Evolutionary conservation across 1,140 invertebrate species (phyloP).

Genomic region (Eulimnadia texana): DNA sequence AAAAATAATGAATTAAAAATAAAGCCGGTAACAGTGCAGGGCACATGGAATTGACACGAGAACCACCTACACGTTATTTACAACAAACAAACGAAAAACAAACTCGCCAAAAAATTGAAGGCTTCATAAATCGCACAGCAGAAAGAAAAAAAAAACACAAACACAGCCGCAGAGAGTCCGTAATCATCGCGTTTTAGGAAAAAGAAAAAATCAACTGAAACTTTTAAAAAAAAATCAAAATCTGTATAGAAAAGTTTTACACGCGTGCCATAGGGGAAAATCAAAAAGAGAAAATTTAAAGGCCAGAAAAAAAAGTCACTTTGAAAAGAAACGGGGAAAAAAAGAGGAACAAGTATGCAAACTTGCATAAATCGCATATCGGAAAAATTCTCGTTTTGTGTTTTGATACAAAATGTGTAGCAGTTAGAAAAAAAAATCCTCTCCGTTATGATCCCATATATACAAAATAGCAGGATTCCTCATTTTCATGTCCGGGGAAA

Average conservation of each 20-base stretch:
- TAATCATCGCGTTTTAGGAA: not conserved
- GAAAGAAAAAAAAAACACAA: not conserved
- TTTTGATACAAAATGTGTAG: not conserved
- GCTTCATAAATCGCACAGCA: not conserved
- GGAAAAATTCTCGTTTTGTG: no score
- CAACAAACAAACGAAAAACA: not conserved
- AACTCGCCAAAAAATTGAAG: not conserved
- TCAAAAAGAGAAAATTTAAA: no score
- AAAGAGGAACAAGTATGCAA: no score
- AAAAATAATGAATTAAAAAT: not conserved
- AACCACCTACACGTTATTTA: constrained; percentile 9
- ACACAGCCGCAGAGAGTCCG: not conserved
- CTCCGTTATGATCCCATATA: not conserved
- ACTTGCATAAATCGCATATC: no score
- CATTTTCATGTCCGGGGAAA: no score
- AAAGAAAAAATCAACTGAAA: not conserved
- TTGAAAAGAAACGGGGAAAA: no score
- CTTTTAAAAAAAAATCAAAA: not conserved
- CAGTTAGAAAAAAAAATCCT: not conserved
- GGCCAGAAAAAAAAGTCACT: no score
- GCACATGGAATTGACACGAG: constrained; percentile 7
- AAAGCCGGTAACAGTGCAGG: constrained; percentile 11
- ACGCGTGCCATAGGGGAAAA: no score
- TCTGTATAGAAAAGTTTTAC: not conserved
- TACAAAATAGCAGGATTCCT: no score